Conservation (phyloP, 2,113 vertebrate genomes). For the Sceloporus undulatus region DNA sequence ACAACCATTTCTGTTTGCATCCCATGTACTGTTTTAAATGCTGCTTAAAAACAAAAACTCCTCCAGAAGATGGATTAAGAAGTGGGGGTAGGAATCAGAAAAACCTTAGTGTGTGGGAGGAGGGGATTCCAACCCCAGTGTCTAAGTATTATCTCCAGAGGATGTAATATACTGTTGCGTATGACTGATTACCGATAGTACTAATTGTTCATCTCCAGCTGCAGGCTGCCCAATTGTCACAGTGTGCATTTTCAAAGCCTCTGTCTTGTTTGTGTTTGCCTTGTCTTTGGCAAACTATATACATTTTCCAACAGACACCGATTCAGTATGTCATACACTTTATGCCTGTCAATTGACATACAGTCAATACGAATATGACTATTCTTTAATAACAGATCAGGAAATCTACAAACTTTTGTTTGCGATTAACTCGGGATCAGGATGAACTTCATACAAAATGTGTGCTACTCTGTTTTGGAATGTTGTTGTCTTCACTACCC, state of each 20-base stretch:
- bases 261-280: neutral
- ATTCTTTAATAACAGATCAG: conserved; percentile 66
- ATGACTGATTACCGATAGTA: neutral
- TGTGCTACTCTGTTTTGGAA: conserved; percentile 74
- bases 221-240: neutral
- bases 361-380: conserved; percentile 5
- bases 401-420: conserved; percentile 72
- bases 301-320: conserved; percentile 10
- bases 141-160: neutral
- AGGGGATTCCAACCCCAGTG: neutral
- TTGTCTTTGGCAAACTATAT: neutral
- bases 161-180: neutral
- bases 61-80: neutral
- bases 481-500: conserved; percentile 64
- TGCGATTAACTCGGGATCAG: conserved; percentile 68
- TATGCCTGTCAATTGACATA: conserved; percentile 13
- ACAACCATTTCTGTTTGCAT: no score
- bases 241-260: neutral
- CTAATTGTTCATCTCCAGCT: neutral
- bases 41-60: neutral
- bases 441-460: conserved; percentile 69
- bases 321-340: conserved; percentile 11
- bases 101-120: neutral
- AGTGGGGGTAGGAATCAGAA: neutral
- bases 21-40: neutral